These are phyloP conservation scores for Folsomia candida DNA, from an alignment of 2,888 invertebrate genomes.

Conservation along the genomic window DNA sequence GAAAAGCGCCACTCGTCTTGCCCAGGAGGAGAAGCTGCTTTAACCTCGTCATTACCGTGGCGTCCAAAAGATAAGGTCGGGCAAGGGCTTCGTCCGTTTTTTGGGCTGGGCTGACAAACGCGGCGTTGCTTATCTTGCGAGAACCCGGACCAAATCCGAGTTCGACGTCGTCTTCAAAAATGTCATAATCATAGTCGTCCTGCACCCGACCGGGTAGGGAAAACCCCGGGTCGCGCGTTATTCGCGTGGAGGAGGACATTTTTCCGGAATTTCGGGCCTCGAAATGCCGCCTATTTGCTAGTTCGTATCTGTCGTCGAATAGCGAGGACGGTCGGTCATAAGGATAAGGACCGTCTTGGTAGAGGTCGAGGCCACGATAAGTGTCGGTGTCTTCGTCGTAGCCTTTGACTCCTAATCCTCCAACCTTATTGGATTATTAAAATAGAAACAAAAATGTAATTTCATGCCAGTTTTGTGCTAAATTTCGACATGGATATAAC, in stretches of 20 bases:
- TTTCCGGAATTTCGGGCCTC: neutral
- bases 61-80: neutral
- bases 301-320: neutral
- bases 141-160: no score
- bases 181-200: no score
- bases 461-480: no score
- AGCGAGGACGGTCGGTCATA: neutral
- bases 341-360: neutral
- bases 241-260: neutral
- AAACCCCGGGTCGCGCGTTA: neutral
- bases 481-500: no score
- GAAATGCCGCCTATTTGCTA: neutral
- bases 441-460: no score
- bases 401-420: neutral
- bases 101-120: neutral
- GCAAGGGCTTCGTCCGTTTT: neutral
- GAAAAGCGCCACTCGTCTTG: constrained; percentile 19
- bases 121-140: neutral
- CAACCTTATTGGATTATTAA: no score
- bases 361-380: neutral
- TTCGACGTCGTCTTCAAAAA: neutral
- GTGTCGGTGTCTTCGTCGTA: neutral
- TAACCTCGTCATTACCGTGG: no score
- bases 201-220: no score
- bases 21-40: constrained; percentile 27